Conservation (phyloP, 2,113 vertebrate species). For the Atrichornis clamosus region DNA sequence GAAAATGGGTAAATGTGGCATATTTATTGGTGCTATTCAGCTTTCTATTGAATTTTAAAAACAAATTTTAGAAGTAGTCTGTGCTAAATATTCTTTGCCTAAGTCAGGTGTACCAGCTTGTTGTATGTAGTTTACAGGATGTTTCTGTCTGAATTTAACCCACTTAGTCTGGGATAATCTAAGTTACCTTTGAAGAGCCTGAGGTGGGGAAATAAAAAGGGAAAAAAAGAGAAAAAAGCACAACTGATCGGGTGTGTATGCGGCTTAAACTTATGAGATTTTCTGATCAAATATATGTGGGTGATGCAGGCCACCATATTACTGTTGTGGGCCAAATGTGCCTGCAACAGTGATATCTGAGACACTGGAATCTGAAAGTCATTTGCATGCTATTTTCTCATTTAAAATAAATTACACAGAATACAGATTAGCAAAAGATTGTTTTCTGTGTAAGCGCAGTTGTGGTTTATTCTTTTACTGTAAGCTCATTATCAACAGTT, state of each 20-base stretch:
- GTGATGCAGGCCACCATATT: not conserved
- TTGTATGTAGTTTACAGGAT: not conserved
- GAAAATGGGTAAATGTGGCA: not conserved
- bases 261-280: not conserved
- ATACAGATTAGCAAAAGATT: not conserved
- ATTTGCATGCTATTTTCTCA: not conserved
- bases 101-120: not conserved
- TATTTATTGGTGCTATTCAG: not conserved
- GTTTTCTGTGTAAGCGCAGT: not conserved
- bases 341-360: not conserved
- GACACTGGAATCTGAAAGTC: not conserved
- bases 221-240: not conserved
- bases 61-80: not conserved
- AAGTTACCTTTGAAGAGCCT: not conserved
- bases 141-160: not conserved
- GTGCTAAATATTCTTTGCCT: not conserved
- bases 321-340: not conserved
- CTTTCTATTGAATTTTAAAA: not conserved
- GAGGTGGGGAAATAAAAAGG: not conserved
- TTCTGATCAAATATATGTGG: not conserved
- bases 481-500: not conserved
- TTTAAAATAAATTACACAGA: not conserved
- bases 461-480: not conserved
- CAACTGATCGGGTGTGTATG: not conserved
- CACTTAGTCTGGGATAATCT: not conserved